Conservation (phyloP, 2,113 vertebrate genomes). For the Hoplias malabaricus region DNA sequence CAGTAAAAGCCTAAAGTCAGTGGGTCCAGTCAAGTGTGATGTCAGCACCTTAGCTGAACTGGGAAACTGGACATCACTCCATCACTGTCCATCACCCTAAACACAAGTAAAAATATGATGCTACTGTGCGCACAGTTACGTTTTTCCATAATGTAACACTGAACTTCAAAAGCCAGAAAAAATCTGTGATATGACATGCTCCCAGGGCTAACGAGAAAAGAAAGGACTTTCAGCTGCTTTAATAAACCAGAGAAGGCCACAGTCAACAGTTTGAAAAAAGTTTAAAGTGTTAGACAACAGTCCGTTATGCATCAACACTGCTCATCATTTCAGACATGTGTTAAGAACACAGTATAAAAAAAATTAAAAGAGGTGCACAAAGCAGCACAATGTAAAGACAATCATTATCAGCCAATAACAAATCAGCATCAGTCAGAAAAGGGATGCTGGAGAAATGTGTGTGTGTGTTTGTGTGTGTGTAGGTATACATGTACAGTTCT, state of each 20-base stretch:
- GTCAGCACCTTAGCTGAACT: neutral
- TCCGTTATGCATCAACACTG: neutral
- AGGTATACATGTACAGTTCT: constrained; percentile 23
- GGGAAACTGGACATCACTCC: neutral
- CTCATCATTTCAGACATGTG: neutral
- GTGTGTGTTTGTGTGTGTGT: constrained; percentile 44
- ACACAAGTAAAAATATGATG: neutral
- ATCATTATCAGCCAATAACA: neutral
- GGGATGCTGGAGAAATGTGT: neutral
- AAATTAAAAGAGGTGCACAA: neutral
- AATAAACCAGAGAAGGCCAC: neutral
- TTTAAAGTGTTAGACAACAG: neutral
- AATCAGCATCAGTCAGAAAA: neutral
- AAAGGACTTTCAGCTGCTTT: neutral
- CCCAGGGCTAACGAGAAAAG: neutral
- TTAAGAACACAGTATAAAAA: neutral
- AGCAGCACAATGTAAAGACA: neutral
- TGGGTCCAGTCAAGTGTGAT: neutral
- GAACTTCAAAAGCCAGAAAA: neutral
- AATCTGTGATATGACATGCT: neutral
- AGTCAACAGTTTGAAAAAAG: neutral
- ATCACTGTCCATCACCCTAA: neutral
- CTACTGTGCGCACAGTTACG: neutral
- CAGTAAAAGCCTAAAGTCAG: neutral
- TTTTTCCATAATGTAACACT: too few relatives aligned